Base-by-base conservation (phyloP, 2,888 invertebrate species). In the Xestia ashworthii region DNA sequence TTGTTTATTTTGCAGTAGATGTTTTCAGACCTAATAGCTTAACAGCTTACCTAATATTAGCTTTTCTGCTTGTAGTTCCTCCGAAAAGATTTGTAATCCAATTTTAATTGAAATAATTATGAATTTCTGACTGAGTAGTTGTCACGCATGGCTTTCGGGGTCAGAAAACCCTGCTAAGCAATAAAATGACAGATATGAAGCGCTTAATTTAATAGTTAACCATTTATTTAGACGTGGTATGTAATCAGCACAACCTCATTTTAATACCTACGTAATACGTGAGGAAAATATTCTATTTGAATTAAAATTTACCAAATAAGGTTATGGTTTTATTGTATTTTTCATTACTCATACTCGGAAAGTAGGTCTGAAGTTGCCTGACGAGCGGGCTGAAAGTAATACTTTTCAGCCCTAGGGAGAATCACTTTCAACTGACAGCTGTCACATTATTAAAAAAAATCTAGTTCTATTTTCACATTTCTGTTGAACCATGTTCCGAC, bases 91-190 rank as follows among this genome's bases (percentile, higher is more conserved):
- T 65, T 22, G 5, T 64, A 44, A 64, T 50, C 4, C 0, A 38
- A 64, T 67, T 79, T 58, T 46, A 64, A 74, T 71, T 69, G 41
- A 60, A 82, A 55, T 65, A 50, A 71, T 48, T 75, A 25, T 25
- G 32, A 60, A 68, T 58, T 82, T 69, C 58, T 69, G 48, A 71
- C 53, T 41, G 25, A 69, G 74, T 64, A 65, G 38, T 69, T 44
- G 71, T 72, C 82, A 81, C 85, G 82, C 82, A 81, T 50, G 19
- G 55, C 46, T 65, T 19, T 69, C 64, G 62, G 68, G 71, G 82
- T 82, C 71, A 76, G 53, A 44, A 82, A 80, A 66, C 82, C 32
- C 25, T 44, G 60, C n/a, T 38, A 14, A 16, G 25, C 6, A 25
- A 65, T 60, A 48, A 78, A 53, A 60, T 73, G 55, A 70, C 25